Evolutionary conservation across 2,797 vertebrate genomes (phyloP).

Genomic region (Champsocephalus gunnari): DNA sequence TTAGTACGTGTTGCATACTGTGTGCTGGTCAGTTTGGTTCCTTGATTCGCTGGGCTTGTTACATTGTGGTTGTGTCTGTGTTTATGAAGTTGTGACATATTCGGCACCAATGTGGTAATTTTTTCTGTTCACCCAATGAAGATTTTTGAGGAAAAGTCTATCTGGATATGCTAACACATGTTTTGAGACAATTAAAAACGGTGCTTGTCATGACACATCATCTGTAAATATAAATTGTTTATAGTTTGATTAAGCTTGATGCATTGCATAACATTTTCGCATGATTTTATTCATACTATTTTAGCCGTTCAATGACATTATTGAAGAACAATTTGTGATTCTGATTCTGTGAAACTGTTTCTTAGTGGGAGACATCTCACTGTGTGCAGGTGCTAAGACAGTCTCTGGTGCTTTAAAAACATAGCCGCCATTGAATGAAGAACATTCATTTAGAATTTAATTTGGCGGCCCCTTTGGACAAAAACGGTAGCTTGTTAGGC

Average conservation of each 20-base stretch:
- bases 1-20: slow-evolving; percentile 28
- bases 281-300: slow-evolving; percentile 23
- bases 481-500: too few relatives aligned
- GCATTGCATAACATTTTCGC: slow-evolving; percentile 13
- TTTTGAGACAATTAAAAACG: slow-evolving; percentile 23
- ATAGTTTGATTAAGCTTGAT: slow-evolving; percentile 29
- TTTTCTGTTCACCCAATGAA: slow-evolving; percentile 33
- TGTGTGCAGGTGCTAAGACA: slow-evolving; percentile 33
- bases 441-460: too few relatives aligned
- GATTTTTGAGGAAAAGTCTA: slow-evolving; percentile 16
- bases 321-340: slow-evolving; percentile 14
- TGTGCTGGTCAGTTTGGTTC: slow-evolving; percentile 5
- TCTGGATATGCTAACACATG: slow-evolving; percentile 22
- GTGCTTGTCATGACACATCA: slow-evolving; percentile 39
- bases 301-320: slow-evolving; percentile 19
- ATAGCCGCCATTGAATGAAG: not conserved
- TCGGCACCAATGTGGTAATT: slow-evolving; percentile 16
- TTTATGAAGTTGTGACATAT: slow-evolving; percentile 51
- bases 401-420: slow-evolving; percentile 34
- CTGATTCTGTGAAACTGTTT: not conserved
- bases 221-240: slow-evolving; percentile 39
- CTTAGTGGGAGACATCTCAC: slow-evolving; percentile 19
- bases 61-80: slow-evolving; percentile 52
- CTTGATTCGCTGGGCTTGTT: slow-evolving; percentile 30
- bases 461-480: too few relatives aligned